phyloP scores from a whole-genome alignment of 2,113 vertebrate species.

The Heterochromis multidens region DNA sequence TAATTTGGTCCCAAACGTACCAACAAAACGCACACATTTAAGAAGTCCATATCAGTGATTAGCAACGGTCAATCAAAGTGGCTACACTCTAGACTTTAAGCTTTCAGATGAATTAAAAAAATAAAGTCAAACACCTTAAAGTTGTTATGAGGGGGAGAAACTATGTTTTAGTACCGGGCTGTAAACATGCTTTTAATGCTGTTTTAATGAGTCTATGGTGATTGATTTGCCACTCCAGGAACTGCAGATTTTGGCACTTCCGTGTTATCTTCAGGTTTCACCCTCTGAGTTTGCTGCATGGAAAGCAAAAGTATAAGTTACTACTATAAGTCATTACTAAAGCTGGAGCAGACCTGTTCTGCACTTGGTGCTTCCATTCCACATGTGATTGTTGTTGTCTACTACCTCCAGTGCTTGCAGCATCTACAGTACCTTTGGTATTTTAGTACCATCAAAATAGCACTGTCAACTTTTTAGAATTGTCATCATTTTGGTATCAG shows the following conservation, averaged over 20 bases:
- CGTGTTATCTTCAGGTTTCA: rapidly evolving
- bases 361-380: not conserved
- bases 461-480: not conserved
- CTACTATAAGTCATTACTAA: too few relatives aligned
- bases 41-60: not conserved
- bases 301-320: not conserved
- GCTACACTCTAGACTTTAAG: not conserved
- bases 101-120: not conserved
- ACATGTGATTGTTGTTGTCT: not conserved
- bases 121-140: not conserved
- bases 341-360: not conserved
- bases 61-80: not conserved
- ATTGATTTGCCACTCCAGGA: not conserved
- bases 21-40: not conserved
- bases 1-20: not conserved
- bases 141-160: not conserved
- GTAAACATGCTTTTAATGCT: not conserved
- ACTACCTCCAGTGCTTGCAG: not conserved
- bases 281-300: not conserved
- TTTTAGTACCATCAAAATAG: not conserved
- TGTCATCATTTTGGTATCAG: not conserved
- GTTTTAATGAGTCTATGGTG: not conserved
- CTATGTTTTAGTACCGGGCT: not conserved
- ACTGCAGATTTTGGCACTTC: not conserved
- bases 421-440: not conserved